Base-by-base conservation (phyloP, 2,888 invertebrate species). In the Drosophila differens region DNA sequence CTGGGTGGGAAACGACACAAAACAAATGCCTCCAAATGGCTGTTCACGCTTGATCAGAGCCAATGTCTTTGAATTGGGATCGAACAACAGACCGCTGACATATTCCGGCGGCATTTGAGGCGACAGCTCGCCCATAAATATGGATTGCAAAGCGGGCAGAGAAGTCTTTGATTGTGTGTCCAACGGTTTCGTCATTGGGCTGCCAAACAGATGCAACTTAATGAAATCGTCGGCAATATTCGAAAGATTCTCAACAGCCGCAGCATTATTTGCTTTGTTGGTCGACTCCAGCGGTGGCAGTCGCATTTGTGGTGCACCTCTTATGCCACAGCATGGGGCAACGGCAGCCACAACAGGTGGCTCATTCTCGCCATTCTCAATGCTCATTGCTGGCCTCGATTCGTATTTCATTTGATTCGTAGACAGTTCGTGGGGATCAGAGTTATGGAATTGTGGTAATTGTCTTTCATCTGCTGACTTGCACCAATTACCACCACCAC, bases 31-130 rank as follows among this genome's bases (percentile, higher is more conserved):
- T 3, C 99, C 99, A 71, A 99, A 98, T 0, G 99, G 98, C 79
- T 96, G 95, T 65, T 96, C 96, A 89, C 5, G 5, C 93, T 98
- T 98, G 37, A 99, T 96, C 10, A 99, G 93, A 0, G 97, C 97
- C 65, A 99, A 92, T 0, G 98, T 98, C 92, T 97, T 97, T 94
- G 99, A 99, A 94, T 98, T 98, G 10, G 97, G 97, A 93, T 99
- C 99, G 93, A 98, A 99, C 2, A 99, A 96, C 52, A 99, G 94
- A 82, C 98, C 96, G 1, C 98, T 97, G 85, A 99, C 98, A 92
- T 99, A 99, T 93, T 98, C 98, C 82, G 97, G 97, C 0, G 99
- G 99, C 99, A 99, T 99, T 91, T 97, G 95, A 0, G 99, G 98
- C 70, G 99, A 94, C 91, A 99, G 99, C 89, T 97, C 22, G 2